Base-by-base conservation (phyloP, 2,888 invertebrate genomes). In the Tridacna crocea region DNA sequence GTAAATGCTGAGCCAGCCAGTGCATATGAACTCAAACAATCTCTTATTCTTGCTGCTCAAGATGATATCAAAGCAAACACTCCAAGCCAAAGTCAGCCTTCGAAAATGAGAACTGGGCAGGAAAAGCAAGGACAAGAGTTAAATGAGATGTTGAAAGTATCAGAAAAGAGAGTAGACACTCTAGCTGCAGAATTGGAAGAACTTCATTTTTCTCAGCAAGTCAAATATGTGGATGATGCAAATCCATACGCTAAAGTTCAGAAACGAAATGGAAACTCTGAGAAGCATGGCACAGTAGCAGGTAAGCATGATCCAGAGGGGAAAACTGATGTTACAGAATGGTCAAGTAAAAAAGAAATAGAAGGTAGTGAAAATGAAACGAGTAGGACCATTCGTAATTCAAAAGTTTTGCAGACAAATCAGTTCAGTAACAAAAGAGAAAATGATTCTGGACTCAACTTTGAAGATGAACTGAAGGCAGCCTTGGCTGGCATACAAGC, bases 391-490 rank as follows among this genome's bases (percentile, higher is more conserved):
- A 27, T 19, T 2, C 0, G 27, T 27, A 26, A 26, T 66, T 13
- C 27, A 26, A 27, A 24, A 12, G 27, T 11, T 11, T 12, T 26
- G 26, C 26, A 26, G 26, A 36, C 19, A 66, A 66, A 66, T 17
- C 46, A n/a, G 10, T 17, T 15, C 13, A 8, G n/a, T 48, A 6
- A 19, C n/a, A 47, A 70, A 46, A 46, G 46, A 48, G 13, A n/a
- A 46, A 11, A 36, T 46, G 82, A 79, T 48, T 47, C 60, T 17
- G 63, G 60, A 48, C 36, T 79, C 15, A 76, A 73, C 4, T 46
- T 82, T 15, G 75, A 76, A 13, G 82, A 79, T 19, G 82, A 82
- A 63, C 61, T 82, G 17, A 79, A 65, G 46, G 19, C 72, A 55
- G 82, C 72, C 10, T 58, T 82, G 17, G 63, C 78, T 48, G 74